phyloP scores from a whole-genome alignment of 1,140 invertebrate genomes.

The Panagrolaimus sp. region DNA sequence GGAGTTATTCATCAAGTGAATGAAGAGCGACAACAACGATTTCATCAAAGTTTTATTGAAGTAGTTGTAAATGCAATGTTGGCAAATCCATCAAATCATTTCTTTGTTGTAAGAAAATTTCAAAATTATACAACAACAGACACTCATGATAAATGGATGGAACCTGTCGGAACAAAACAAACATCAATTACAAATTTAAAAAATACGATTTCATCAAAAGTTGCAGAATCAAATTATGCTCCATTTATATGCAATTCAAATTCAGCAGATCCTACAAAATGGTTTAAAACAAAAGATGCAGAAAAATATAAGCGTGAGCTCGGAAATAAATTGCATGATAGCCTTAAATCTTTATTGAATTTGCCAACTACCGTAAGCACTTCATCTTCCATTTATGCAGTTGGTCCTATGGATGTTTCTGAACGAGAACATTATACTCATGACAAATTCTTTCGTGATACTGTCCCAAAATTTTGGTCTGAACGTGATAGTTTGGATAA shows the following conservation, averaged over 20 bases:
- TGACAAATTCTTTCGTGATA: background rate
- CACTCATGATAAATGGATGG: background rate
- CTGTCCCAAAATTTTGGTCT: conserved; percentile 10
- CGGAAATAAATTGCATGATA: background rate
- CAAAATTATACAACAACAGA: background rate
- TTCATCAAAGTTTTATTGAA: conserved; percentile 18
- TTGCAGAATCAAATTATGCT: background rate
- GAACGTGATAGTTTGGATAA: conserved; percentile 16
- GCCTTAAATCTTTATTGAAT: background rate
- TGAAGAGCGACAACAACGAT: conserved; percentile 14
- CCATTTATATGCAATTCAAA: background rate
- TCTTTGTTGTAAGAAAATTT: conserved; percentile 2
- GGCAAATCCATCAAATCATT: background rate
- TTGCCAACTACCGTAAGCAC: background rate
- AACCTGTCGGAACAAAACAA: background rate
- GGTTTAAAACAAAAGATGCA: conserved; percentile 3
- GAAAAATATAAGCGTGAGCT: conserved; percentile 7
- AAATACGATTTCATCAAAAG: conserved; percentile 2
- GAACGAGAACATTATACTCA: conserved; percentile 11
- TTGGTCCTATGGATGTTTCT: conserved; percentile 12
- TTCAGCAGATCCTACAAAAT: background rate
- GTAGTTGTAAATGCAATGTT: conserved; percentile 35
- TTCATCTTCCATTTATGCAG: background rate
- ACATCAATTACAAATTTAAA: background rate
- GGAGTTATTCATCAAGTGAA: conserved; percentile 18